Conservation (phyloP, 2,797 vertebrate genomes). For the Ispidina lecontei region DNA sequence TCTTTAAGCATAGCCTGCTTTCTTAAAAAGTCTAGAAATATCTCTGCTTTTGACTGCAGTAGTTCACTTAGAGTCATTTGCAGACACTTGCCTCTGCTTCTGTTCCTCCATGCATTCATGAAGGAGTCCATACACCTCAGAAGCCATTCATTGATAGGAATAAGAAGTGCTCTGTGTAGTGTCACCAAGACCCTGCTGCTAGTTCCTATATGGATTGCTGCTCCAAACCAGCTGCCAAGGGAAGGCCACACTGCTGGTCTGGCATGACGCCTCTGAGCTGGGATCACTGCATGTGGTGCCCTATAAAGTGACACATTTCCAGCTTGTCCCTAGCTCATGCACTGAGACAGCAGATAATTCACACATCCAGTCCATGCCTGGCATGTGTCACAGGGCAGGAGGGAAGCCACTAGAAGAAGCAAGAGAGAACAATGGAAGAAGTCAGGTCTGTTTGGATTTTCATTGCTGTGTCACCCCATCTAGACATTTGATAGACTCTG, state of each 20-base stretch:
- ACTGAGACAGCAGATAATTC: neutral
- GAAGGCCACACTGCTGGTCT: neutral
- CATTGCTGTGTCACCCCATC: neutral
- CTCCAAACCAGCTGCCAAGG: rapidly evolving
- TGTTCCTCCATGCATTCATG: neutral
- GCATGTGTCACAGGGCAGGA: neutral
- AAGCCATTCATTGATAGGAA: neutral
- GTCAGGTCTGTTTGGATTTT: neutral
- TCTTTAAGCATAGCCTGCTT: neutral
- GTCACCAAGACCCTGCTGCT: rapidly evolving
- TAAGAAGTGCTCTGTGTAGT: rapidly evolving
- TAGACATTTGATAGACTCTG: neutral
- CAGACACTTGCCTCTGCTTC: neutral
- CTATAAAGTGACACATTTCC: neutral
- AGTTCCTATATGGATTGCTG: rapidly evolving
- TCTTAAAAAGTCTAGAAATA: neutral
- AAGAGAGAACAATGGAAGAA: neutral
- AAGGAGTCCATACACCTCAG: neutral
- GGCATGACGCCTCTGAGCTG: neutral
- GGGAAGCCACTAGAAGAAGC: neutral
- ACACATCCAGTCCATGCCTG: neutral
- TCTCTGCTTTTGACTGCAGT: neutral
- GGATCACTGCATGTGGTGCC: neutral
- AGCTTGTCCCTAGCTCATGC: neutral
- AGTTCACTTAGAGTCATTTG: neutral